Percentiles rank a stretch among this genome's conserved stretches.
phyloP scores from a whole-genome alignment of 2,888 invertebrate genomes.

The Caenorhabditis angaria region DNA sequence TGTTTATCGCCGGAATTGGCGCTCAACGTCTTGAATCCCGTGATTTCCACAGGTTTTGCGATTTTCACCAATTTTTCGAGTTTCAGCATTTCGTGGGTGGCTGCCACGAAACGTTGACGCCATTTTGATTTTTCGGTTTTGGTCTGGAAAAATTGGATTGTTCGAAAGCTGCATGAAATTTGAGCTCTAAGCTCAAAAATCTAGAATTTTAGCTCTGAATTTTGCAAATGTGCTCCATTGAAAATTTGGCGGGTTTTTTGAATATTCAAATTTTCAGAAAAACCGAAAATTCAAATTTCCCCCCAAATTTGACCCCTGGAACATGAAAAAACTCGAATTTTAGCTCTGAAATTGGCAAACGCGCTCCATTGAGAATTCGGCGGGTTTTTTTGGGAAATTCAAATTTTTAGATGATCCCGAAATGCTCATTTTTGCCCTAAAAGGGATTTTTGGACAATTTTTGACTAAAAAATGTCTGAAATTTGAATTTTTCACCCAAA shows the following conservation, averaged over 20 bases:
- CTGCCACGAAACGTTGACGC: slow-evolving; percentile 53
- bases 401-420: neutral
- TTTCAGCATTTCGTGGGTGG: slow-evolving; percentile 52
- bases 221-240: no score
- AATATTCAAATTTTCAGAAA: slow-evolving; percentile 1
- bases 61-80: slow-evolving; percentile 61
- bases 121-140: slow-evolving; percentile 59
- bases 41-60: slow-evolving; percentile 54
- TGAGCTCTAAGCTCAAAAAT: neutral
- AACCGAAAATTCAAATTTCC: neutral
- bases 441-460: no score
- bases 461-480: no score
- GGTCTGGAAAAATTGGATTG: slow-evolving; percentile 53
- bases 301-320: no score
- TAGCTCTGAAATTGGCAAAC: no score
- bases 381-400: no score
- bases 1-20: slow-evolving; percentile 35
- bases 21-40: slow-evolving; percentile 24
- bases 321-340: neutral
- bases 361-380: no score
- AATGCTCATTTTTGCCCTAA: no score
- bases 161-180: neutral
- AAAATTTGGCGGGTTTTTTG: no score
- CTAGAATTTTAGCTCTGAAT: no score
- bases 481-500: no score